Conservation (phyloP, 2,113 vertebrate genomes). For the Eulemur macaco region DNA sequence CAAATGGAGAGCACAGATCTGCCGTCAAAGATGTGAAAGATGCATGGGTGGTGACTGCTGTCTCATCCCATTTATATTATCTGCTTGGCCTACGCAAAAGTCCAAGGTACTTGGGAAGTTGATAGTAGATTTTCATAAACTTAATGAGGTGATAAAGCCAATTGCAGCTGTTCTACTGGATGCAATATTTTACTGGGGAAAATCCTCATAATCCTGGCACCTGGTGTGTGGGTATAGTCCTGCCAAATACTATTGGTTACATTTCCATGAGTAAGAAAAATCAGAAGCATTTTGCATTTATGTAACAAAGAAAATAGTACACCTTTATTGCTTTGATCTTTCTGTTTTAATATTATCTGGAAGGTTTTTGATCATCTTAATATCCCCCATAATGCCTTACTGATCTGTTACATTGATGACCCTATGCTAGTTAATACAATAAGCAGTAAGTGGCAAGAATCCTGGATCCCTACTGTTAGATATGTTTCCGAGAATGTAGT, state of each 20-base stretch:
- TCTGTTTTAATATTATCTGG: not conserved
- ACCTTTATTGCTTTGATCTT: not conserved
- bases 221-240: not conserved
- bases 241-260: not conserved
- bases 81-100: not conserved
- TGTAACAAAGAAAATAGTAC: not conserved
- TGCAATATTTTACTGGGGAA: not conserved
- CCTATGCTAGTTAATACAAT: not conserved
- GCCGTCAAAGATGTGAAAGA: not conserved
- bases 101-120: not conserved
- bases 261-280: not conserved
- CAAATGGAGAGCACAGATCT: not conserved
- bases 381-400: not conserved
- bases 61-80: not conserved
- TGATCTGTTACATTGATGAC: not conserved
- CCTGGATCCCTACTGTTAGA: not conserved
- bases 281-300: not conserved
- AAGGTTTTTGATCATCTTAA: not conserved
- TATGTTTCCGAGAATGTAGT: not conserved
- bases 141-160: constrained; percentile 12
- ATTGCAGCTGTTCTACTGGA: constrained; percentile 4
- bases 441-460: not conserved
- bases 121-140: constrained; percentile 38
- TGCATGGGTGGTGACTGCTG: not conserved
- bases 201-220: constrained; percentile 29